Percentiles rank a stretch among this genome's conserved stretches.
phyloP scores from a whole-genome alignment of 2,797 vertebrate genomes.

The Hydrolagus colliei region DNA sequence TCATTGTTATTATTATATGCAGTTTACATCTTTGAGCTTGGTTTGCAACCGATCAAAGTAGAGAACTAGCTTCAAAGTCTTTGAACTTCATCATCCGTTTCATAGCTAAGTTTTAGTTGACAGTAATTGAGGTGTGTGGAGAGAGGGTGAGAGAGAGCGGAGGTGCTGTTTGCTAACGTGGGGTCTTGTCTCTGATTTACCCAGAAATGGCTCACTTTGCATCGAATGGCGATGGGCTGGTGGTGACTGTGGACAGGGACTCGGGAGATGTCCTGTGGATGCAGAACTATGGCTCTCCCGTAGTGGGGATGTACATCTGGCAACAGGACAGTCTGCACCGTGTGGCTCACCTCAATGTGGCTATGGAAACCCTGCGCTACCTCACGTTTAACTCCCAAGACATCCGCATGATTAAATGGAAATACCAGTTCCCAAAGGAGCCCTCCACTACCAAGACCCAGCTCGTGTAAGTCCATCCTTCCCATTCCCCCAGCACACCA shows the following conservation, averaged over 20 bases:
- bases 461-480: conserved; percentile 64
- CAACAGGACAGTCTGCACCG: conserved; percentile 78
- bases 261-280: conserved; percentile 83
- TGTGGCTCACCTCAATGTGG: conserved; percentile 79
- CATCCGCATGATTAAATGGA: conserved; percentile 70
- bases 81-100: neutral
- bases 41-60: no score
- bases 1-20: no score
- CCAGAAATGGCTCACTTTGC: conserved; percentile 82
- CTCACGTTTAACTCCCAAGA: conserved; percentile 77
- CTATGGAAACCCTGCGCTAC: conserved; percentile 84
- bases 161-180: neutral
- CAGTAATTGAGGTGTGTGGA: neutral
- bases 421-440: conserved; percentile 65
- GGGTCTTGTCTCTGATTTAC: neutral
- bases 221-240: conserved; percentile 80
- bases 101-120: neutral
- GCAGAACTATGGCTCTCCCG: conserved; percentile 82
- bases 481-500: neutral
- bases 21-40: no score
- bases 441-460: conserved; percentile 70
- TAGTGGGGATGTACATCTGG: conserved; percentile 82
- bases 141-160: neutral
- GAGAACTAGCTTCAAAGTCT: neutral
- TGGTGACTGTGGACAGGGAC: conserved; percentile 83